Conservation (phyloP, 2,113 vertebrate genomes). For the Stictonetta naevosa region DNA sequence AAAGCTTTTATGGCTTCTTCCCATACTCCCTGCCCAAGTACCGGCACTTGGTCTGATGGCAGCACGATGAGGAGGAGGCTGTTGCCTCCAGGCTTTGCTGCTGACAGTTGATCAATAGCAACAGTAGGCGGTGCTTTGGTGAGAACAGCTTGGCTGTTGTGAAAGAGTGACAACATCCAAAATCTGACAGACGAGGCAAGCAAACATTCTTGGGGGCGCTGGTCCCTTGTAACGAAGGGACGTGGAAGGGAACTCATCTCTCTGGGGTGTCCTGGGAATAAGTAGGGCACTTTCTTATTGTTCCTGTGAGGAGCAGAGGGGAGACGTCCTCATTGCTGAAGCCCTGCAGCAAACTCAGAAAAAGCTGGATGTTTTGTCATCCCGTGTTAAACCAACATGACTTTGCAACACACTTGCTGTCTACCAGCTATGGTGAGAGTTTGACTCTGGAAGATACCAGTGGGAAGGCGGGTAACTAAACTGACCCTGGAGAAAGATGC, state of each 20-base stretch:
- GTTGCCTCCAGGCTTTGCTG: neutral
- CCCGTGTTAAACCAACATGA: neutral
- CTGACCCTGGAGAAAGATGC: neutral
- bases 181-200: neutral
- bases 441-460: neutral
- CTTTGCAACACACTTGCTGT: accelerated
- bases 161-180: neutral
- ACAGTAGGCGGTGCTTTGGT: neutral
- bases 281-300: neutral
- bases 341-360: neutral
- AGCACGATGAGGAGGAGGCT: neutral
- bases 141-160: neutral
- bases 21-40: neutral
- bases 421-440: neutral
- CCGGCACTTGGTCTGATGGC: neutral
- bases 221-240: neutral
- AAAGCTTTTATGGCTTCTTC: neutral
- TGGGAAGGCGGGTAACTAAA: neutral
- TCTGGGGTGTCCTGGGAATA: neutral
- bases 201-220: neutral
- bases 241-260: neutral
- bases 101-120: neutral
- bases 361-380: neutral
- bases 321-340: neutral
- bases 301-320: neutral